phyloP scores from a whole-genome alignment of 2,113 vertebrate species.

The Stegastes partitus region DNA sequence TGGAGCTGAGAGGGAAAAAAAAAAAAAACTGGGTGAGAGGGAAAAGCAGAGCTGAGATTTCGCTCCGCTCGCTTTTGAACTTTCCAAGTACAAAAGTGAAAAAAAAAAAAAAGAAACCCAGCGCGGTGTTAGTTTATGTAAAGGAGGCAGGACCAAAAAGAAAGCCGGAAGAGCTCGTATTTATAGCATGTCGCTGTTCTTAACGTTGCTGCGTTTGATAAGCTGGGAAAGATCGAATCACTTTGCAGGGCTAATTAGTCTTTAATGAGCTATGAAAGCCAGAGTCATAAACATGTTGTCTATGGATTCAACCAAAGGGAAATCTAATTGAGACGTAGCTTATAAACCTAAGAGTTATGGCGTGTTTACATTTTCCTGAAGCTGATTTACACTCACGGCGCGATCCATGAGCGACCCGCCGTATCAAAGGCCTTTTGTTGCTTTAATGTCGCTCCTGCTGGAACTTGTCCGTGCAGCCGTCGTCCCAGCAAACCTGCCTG shows the following conservation, averaged over 20 bases:
- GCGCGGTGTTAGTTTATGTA: constrained; percentile 52
- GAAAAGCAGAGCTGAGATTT: constrained; percentile 63
- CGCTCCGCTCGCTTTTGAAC: constrained; percentile 60
- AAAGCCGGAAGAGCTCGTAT: constrained; percentile 20
- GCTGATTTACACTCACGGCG: constrained; percentile 14
- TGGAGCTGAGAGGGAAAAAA: constrained; percentile 59
- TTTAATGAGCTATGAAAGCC: constrained; percentile 59
- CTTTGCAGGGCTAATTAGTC: constrained; percentile 60
- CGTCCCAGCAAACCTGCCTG: background rate
- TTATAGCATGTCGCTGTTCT: background rate
- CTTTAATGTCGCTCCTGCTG: background rate
- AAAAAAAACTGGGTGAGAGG: constrained; percentile 77
- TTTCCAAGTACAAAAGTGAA: constrained; percentile 41
- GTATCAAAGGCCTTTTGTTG: constrained; percentile 35
- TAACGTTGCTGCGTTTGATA: constrained; percentile 26
- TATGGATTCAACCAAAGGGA: constrained; percentile 39
- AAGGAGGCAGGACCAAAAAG: constrained; percentile 40
- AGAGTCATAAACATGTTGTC: constrained; percentile 52
- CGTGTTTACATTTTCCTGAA: constrained; percentile 26
- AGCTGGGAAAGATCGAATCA: constrained; percentile 45
- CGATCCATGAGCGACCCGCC: background rate
- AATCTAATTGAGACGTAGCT: constrained; percentile 35
- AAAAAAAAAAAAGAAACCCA: constrained; percentile 23
- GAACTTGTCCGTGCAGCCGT: constrained; percentile 20
- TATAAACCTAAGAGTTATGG: constrained; percentile 1